Evolutionary conservation across 2,888 invertebrate genomes (phyloP).

Genomic region (Chymomyza fuscimana): DNA sequence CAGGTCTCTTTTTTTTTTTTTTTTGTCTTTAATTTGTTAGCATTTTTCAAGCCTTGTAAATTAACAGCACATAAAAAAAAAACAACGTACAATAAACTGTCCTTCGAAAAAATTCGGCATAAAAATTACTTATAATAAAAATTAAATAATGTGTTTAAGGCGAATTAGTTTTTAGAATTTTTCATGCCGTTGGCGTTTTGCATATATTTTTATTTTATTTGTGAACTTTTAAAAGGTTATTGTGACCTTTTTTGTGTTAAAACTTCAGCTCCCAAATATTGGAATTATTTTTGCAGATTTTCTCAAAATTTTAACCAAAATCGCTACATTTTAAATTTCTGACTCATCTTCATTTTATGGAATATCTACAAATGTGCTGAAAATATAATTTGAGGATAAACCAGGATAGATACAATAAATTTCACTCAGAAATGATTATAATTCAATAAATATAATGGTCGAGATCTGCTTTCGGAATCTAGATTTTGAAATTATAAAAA

Average conservation of each 20-base stretch:
- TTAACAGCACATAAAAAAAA: constrained; percentile 10
- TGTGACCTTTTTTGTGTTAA: not conserved
- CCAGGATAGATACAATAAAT: no score
- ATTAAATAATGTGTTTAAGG: constrained; percentile 31
- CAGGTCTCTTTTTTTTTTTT: not conserved
- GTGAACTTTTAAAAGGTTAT: not conserved
- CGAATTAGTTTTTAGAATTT: constrained; percentile 37
- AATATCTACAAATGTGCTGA: no score
- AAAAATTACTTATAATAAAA: constrained; percentile 26
- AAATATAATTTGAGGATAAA: no score
- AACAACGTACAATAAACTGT: constrained; percentile 16
- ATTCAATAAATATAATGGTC: no score
- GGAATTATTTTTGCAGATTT: no score
- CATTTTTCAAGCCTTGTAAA: not conserved
- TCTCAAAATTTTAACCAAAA: no score
- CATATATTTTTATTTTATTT: constrained; percentile 41
- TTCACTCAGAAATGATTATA: no score
- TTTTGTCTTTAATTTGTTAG: constrained; percentile 41
- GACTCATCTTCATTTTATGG: no score
- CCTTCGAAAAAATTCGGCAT: constrained; percentile 43
- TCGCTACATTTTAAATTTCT: no score
- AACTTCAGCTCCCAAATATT: no score
- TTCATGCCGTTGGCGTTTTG: constrained; percentile 57
- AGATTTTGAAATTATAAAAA: no score
- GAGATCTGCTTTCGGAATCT: no score